Percentiles rank a stretch among this genome's conserved stretches.
Conservation (phyloP, 2,797 vertebrate species). For the Lagorchestes hirsutus region DNA sequence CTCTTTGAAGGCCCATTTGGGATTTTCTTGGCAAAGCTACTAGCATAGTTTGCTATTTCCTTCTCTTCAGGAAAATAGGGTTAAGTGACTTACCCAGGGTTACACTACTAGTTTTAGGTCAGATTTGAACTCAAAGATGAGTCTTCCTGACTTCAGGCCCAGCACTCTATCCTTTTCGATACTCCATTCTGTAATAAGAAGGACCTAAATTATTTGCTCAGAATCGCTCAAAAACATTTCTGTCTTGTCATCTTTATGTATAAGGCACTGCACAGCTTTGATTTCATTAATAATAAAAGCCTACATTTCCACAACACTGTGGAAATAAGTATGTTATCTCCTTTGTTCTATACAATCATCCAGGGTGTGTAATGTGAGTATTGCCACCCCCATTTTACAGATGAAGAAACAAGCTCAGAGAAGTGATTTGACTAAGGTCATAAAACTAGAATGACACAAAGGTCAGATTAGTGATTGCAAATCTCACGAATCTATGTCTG, state of each 20-base stretch:
- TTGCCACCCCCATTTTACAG: constrained; percentile 35
- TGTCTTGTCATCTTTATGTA: neutral
- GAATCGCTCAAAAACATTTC: neutral
- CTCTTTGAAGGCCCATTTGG: neutral
- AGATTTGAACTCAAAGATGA: neutral
- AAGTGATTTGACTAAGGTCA: neutral
- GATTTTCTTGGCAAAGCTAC: neutral
- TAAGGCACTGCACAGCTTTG: neutral
- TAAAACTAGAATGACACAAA: neutral
- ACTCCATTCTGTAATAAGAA: neutral
- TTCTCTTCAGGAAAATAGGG: neutral
- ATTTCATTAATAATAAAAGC: neutral
- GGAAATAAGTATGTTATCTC: neutral
- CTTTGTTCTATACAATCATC: neutral
- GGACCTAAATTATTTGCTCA: neutral
- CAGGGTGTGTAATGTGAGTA: neutral
- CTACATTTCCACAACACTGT: neutral
- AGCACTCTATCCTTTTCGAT: neutral
- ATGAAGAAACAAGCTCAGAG: constrained; percentile 20
- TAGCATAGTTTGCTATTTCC: neutral
- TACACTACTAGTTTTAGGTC: neutral
- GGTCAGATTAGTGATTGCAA: neutral
- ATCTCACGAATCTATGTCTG: neutral
- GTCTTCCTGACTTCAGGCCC: neutral
- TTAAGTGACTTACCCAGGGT: neutral